These are phyloP conservation scores for Embiotoca jacksoni DNA, from an alignment of 2,113 vertebrate species.

Conservation along the genomic window DNA sequence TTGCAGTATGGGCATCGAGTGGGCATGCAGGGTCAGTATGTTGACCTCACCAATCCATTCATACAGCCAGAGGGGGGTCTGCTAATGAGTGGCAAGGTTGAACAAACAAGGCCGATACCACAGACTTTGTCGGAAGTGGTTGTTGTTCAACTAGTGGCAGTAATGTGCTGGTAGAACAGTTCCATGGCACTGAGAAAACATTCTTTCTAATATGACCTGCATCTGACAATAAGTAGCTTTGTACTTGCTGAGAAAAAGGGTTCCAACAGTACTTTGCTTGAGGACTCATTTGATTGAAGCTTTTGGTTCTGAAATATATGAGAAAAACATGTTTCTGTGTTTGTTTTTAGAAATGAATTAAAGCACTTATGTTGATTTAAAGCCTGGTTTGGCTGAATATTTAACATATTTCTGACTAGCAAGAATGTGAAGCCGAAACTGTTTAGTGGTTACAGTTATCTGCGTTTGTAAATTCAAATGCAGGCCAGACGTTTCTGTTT, in stretches of 20 bases:
- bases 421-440: not conserved
- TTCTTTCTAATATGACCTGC: conserved; percentile 19
- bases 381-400: not conserved
- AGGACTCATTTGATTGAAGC: not conserved
- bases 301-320: not conserved
- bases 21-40: conserved; percentile 68
- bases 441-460: not conserved
- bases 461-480: not conserved
- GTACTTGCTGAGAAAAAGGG: conserved; percentile 19
- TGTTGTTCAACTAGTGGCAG: conserved; percentile 67
- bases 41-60: conserved; percentile 66
- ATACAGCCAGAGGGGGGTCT: conserved; percentile 67
- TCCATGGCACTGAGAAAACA: conserved; percentile 20
- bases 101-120: conserved; percentile 75
- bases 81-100: conserved; percentile 79
- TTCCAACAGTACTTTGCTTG: not conserved
- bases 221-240: conserved; percentile 24
- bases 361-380: not conserved
- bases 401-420: not conserved
- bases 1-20: conserved; percentile 62
- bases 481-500: not conserved
- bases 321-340: not conserved
- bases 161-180: conserved; percentile 44
- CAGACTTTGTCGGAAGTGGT: conserved; percentile 62
- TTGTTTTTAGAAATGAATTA: not conserved